Evolutionary conservation across 1,140 invertebrate genomes (phyloP).

Genomic region (Pseudomyrmex dendroicus): DNA sequence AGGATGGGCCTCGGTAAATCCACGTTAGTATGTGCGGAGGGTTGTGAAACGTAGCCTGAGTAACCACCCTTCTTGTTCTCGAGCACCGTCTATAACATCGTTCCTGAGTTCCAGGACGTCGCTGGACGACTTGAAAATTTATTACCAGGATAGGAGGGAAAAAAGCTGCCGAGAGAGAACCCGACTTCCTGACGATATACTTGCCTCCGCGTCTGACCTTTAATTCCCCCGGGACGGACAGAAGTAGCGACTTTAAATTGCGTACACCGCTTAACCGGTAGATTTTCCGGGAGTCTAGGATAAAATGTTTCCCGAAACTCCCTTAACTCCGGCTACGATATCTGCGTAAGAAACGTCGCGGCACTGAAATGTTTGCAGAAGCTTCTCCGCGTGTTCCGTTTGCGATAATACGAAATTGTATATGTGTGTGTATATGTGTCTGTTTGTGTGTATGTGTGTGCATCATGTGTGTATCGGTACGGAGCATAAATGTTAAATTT

Average conservation of each 20-base stretch:
- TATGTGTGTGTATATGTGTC: too few relatives aligned
- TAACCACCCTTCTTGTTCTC: slow-evolving; percentile 76
- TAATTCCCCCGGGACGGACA: slow-evolving; percentile 44
- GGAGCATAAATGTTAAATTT: slow-evolving; percentile 15
- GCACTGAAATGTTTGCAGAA: background rate
- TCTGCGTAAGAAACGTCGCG: background rate
- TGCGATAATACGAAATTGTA: too few relatives aligned
- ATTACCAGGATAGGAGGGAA: slow-evolving; percentile 67
- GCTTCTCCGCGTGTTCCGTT: background rate
- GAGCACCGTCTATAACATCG: slow-evolving; percentile 74
- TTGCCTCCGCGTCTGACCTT: slow-evolving; percentile 41
- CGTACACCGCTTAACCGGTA: slow-evolving; percentile 54
- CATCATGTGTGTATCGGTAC: background rate
- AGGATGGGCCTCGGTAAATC: slow-evolving; percentile 73
- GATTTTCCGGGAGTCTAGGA: slow-evolving; percentile 34
- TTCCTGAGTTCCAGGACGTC: slow-evolving; percentile 71
- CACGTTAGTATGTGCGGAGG: slow-evolving; percentile 76
- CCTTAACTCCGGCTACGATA: slow-evolving; percentile 23
- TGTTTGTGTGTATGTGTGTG: too few relatives aligned
- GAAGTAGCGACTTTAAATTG: slow-evolving; percentile 56
- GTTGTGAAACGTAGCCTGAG: slow-evolving; percentile 67
- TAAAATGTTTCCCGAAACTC: slow-evolving; percentile 42
- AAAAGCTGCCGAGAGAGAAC: slow-evolving; percentile 52
- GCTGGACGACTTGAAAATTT: slow-evolving; percentile 73
- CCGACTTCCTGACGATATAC: slow-evolving; percentile 50